These are phyloP conservation scores for Cecidostiba fungosa DNA, from an alignment of 2,888 invertebrate species.

Conservation along the genomic window DNA sequence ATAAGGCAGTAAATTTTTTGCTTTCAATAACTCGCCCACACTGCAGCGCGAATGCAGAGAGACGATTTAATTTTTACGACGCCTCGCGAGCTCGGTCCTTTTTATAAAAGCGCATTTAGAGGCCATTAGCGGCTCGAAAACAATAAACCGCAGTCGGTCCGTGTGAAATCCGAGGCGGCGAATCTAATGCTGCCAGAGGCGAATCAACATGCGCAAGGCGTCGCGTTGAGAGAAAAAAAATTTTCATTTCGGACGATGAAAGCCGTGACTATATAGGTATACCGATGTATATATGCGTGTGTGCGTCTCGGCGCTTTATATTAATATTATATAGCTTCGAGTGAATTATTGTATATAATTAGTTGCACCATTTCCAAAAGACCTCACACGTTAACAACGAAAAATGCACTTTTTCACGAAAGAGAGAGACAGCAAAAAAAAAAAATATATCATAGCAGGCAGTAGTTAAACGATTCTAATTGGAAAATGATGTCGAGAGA, in stretches of 20 bases:
- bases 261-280: too few species aligned
- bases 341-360: neutral
- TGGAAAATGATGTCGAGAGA: conserved; percentile 32
- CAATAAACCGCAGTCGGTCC: conserved; percentile 69
- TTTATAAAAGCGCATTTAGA: conserved; percentile 51
- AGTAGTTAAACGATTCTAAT: conserved; percentile 41
- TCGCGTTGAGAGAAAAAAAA: neutral
- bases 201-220: conserved; percentile 49
- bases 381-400: neutral
- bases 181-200: conserved; percentile 71
- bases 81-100: conserved; percentile 12
- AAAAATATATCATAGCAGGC: neutral
- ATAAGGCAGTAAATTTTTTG: conserved; percentile 43
- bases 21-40: conserved; percentile 42
- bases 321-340: too few species aligned
- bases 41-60: neutral
- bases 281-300: too few species aligned
- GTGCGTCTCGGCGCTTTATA: too few species aligned
- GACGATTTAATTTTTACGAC: conserved; percentile 39
- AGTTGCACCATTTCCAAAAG: neutral
- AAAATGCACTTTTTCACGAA: neutral
- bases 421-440: neutral
- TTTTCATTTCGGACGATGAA: neutral
- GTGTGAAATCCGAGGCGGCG: conserved; percentile 77
- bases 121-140: conserved; percentile 51